Evolutionary conservation across 53 echinoderm and acorn worm genomes (phyloP), one percentile per base, ranked within the genome.

Genomic region (Echinometra lucunter): DNA sequence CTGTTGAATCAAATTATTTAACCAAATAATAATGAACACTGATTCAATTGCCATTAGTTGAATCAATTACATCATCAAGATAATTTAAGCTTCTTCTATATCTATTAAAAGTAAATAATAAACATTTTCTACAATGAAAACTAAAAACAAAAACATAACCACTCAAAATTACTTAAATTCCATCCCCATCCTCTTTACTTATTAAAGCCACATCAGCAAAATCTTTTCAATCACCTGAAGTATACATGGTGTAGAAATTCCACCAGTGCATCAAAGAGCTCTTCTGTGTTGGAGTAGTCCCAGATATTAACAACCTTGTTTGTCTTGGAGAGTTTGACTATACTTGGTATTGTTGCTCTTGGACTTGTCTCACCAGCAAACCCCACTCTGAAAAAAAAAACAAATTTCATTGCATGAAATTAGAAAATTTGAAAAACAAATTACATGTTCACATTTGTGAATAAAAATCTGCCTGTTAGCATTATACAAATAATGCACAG

Each of bases 301-400:
- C 95, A 96, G 12, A 98, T 95, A 28, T 91, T 78, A 17, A 96
- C 89, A 57, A 95, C 85, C 94, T 97, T 98, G 35, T 94, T 95
- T 0, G 98, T 97, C 57, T 96, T 96, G 32, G 98, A 94, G 82
- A 96, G 92, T 91, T 97, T 98, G 55, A 98, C 94, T 70, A 95
- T 96, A 94, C 97, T 97, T 58, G 95, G 96, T 28, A 98, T 96
- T 49, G 97, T 96, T 57, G 97, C 97, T 92, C 98, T 96, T 37
- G 98, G 98, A 89, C 97, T 96, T 37, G 96, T 95, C 66, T 98
- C 98, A 74, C 97, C 96, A 37, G 98, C 97, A 98, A 98, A 98
- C 25, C 98, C 98, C 95, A 98, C 95, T 70, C 98, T 98, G 91
- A 57, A 23, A 25, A 66, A 75, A 66, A 47, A 56, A 27, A 87